Evolutionary conservation across 1,140 invertebrate genomes (phyloP).

Genomic region (Anastatus disparis): DNA sequence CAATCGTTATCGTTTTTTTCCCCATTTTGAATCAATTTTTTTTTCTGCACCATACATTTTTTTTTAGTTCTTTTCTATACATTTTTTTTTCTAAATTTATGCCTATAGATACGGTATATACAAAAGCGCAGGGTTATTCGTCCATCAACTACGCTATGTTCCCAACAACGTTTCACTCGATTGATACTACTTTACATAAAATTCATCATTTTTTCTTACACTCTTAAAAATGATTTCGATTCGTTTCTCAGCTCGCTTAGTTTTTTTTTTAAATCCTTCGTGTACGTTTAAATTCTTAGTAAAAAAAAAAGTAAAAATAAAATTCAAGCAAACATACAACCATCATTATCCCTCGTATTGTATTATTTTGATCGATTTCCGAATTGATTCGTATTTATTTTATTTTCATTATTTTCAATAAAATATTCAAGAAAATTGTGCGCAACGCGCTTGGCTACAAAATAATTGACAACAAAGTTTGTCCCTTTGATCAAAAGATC

Average conservation of each 20-base stretch:
- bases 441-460: conserved; percentile 44
- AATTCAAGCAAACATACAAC: neutral
- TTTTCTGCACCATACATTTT: conserved; percentile 54
- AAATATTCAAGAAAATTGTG: neutral
- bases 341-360: too few relatives aligned
- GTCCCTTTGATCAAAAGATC: conserved; percentile 37
- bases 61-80: conserved; percentile 56
- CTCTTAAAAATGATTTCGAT: conserved; percentile 14
- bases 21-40: conserved; percentile 37
- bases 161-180: conserved; percentile 41
- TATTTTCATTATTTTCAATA: neutral
- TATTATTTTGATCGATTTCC: neutral
- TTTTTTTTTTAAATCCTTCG: neutral
- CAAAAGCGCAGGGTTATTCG: conserved; percentile 52
- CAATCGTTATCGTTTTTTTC: conserved; percentile 51
- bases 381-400: neutral
- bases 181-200: conserved; percentile 33
- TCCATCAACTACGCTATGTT: conserved; percentile 51
- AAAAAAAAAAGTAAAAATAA: neutral
- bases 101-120: conserved; percentile 50
- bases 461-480: conserved; percentile 58
- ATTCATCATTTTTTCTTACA: conserved; percentile 7
- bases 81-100: conserved; percentile 49
- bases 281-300: neutral
- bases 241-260: conserved; percentile 1